Conservation (phyloP, 2,797 vertebrate species). For the Acanthopagrus latus region DNA sequence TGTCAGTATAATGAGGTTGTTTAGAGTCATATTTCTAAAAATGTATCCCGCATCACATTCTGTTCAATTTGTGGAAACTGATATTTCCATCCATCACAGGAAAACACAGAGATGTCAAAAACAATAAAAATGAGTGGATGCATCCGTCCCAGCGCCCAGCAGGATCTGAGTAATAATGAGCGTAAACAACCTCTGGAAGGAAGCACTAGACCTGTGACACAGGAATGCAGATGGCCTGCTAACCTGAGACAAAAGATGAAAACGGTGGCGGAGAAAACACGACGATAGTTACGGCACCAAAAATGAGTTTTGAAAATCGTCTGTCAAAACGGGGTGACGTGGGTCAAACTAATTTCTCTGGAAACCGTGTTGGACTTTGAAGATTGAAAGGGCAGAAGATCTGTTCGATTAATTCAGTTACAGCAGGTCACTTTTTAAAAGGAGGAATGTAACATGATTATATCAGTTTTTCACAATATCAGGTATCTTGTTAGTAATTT, state of each 20-base stretch:
- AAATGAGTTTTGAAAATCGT: slow-evolving; percentile 18
- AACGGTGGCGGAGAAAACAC: neutral
- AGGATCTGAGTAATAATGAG: neutral
- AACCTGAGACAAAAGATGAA: slow-evolving; percentile 18
- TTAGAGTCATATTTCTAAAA: neutral
- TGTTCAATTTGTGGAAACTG: neutral
- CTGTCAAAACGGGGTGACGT: neutral
- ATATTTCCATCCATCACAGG: neutral
- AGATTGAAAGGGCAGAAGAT: neutral
- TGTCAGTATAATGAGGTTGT: neutral
- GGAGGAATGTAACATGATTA: neutral
- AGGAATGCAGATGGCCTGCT: neutral
- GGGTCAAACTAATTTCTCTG: slow-evolving; percentile 23
- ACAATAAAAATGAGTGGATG: neutral
- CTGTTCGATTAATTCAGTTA: neutral
- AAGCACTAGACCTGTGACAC: neutral
- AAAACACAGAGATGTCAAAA: slow-evolving; percentile 4
- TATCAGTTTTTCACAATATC: neutral
- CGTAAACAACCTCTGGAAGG: neutral
- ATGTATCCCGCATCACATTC: neutral
- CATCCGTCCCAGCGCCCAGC: no score
- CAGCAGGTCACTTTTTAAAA: neutral
- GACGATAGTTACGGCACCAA: slow-evolving; percentile 17
- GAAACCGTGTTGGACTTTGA: neutral
- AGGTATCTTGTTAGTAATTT: slow-evolving; percentile 14